Conservation (phyloP, 2,888 invertebrate species). For the Pseudoips prasinana region DNA sequence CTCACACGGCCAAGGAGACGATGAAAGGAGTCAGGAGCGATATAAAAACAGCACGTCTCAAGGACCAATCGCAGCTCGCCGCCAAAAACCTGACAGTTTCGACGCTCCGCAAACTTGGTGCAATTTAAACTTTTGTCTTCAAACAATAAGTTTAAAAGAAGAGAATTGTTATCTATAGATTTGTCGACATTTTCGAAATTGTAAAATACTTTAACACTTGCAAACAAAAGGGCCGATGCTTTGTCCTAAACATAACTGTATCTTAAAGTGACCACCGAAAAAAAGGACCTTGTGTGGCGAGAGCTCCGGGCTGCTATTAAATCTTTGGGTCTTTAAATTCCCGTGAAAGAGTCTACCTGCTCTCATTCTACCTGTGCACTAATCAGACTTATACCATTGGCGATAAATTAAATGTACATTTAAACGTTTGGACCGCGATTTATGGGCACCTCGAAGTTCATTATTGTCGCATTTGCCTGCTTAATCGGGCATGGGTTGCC, state of each 20-base stretch:
- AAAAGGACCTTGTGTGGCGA: constrained; percentile 39
- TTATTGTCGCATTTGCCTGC: constrained; percentile 60
- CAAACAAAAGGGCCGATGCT: constrained; percentile 49
- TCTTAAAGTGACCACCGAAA: constrained; percentile 65
- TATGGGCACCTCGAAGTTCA: constrained; percentile 56
- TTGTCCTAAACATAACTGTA: constrained; percentile 59
- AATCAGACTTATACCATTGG: constrained; percentile 61
- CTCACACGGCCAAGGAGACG: constrained; percentile 21
- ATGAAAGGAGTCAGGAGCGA: constrained; percentile 28
- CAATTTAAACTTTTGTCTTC: constrained; percentile 34
- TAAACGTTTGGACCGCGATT: constrained; percentile 50
- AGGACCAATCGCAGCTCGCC: constrained; percentile 29
- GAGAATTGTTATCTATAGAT: constrained; percentile 30
- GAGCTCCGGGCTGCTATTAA: constrained; percentile 33
- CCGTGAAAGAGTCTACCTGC: constrained; percentile 68
- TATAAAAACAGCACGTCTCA: constrained; percentile 30
- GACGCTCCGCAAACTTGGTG: constrained; percentile 29
- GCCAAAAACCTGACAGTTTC: constrained; percentile 38
- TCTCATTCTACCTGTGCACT: constrained; percentile 58
- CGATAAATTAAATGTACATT: constrained; percentile 70
- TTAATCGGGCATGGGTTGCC: constrained; percentile 35
- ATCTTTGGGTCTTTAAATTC: constrained; percentile 43
- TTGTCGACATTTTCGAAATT: constrained; percentile 36
- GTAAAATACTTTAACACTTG: constrained; percentile 53
- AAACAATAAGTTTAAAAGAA: constrained; percentile 23